A percentile compares a stretch with the other conserved stretches of the same genome.
Conservation (phyloP, 2,113 vertebrate genomes). For the Machaerirhynchus nigripectus region DNA sequence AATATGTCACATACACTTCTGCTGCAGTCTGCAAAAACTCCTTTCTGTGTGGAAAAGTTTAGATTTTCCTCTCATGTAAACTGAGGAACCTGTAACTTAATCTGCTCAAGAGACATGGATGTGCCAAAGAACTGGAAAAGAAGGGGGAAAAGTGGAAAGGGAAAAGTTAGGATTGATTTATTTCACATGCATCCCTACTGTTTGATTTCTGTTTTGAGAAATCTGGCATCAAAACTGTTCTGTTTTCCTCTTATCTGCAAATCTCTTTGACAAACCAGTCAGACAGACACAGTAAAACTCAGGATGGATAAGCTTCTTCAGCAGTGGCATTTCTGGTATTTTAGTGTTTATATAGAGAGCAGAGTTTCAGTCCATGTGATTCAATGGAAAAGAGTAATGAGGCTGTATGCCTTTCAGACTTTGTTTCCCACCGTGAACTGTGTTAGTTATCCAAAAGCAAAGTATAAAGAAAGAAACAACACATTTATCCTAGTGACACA, state of each 20-base stretch:
- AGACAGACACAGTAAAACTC: slow-evolving; percentile 29
- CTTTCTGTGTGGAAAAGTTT: neutral
- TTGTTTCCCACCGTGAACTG: neutral
- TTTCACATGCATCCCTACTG: neutral
- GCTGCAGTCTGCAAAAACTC: neutral
- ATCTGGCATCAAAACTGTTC: neutral
- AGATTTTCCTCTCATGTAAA: neutral
- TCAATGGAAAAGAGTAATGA: neutral
- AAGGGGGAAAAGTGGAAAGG: neutral
- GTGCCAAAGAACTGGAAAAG: neutral
- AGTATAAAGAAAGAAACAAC: neutral
- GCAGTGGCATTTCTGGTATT: slow-evolving; percentile 56
- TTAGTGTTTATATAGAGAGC: slow-evolving; percentile 6
- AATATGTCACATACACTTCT: neutral
- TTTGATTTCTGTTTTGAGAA: neutral
- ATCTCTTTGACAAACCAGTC: slow-evolving; percentile 36
- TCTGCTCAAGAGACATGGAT: neutral
- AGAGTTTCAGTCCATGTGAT: neutral
- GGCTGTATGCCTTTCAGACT: neutral
- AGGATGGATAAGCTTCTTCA: slow-evolving; percentile 28
- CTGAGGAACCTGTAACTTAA: neutral
- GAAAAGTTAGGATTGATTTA: neutral
- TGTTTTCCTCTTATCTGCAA: slow-evolving; percentile 38
- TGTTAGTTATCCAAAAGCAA: neutral
- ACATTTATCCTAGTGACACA: neutral